Evolutionary conservation across 2,113 vertebrate species (phyloP), one percentile per base, ranked within the genome.

Genomic region (Phyllostomus discolor): DNA sequence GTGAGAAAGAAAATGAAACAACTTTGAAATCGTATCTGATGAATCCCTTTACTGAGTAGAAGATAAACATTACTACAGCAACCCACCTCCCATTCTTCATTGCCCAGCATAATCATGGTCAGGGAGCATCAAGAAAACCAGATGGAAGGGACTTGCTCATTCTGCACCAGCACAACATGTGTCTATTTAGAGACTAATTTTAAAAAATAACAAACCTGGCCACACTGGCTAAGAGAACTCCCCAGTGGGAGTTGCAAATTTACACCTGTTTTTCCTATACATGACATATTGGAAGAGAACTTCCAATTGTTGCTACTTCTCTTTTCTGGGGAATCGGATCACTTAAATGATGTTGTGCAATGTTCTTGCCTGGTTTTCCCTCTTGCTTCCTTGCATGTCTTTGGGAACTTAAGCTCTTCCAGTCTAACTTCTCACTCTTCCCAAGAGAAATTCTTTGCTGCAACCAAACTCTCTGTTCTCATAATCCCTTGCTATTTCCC

Each of bases 141-240:
- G 43, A 88, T 50, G 94, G 94, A 94, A 90, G 86, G 66, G 88
- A 82, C 85, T 75, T 88, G 67, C 19, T 54, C 75, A 50, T 86
- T 97, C 72, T 75, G 67, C 80, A 94, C 52, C 88, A 84, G 87
- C 94, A 97, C 95, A 76, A 97, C 95, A 76, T 67, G 17, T 6
- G 1, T 66, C 8, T 80, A 81, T 93, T 97, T 94, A 69, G 92
- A 70, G 41, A 86, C 92, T 91, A 95, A 91, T 95, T 95, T 10
- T 28, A 28, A 62, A 98, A 85, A 97, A 41, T 94, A 80, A 96
- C 80, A 94, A 97, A 96, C 57, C 1, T 11, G 86, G 85, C 80
- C 46, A 89, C 9, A 20, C 48, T 96, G 76, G 82, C 43, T 69
- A 83, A 73, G 80, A 95, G 73, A 84, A 43, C 52, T 93, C 72